Evolutionary conservation across 1,140 invertebrate genomes (phyloP), one percentile per base, ranked within the genome.

Genomic region (Drosophila athabasca): DNA sequence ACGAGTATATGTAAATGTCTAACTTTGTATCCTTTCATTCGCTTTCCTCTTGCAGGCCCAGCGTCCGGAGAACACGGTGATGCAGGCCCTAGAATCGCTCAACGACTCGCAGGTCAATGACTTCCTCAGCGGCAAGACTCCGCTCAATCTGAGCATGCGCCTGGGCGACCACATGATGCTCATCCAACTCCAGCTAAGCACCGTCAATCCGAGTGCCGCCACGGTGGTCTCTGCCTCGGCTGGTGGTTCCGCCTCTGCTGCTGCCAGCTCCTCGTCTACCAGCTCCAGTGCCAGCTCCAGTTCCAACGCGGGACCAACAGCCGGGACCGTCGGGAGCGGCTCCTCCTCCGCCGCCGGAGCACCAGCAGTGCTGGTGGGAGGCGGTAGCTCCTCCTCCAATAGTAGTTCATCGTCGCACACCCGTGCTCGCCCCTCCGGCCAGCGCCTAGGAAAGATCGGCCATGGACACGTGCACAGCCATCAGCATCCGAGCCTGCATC

Each of bases 101-200:
- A 98, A 97, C 92, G 97, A 98, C 90, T 96, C 96, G 59, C 96
- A 97, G 94, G 97, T 99, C 62, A 98, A 97, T 93, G 97, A 98
- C 92, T 98, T 99, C 91, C 93, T 99, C 9, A 97, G 96, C 89
- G 97, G 97, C 44, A 97, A 97, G 92, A 97, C 97, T 26, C 98
- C 98, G 13, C 92, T 99, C 24, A 98, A 98, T 92, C 93, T 99
- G 51, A 98, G 97, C 44, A 98, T 98, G 97, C 94, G 97, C 62
- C 93, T 98, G 11, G 97, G 97, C 22, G 97, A 98, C 91, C 97
- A 98, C 92, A 98, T 98, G 96, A 98, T 98, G 97, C 94, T 98
- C 59, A 98, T 99, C 61, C 97, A 98, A 92, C 93, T 98, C 43
- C 97, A 98, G 91, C 92, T 99, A 54, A 98, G 97, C 48, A 98